A percentile compares a stretch with the other conserved stretches of the same genome.
Conservation (phyloP, 2,888 invertebrate genomes). For the Pollenia angustigena region DNA sequence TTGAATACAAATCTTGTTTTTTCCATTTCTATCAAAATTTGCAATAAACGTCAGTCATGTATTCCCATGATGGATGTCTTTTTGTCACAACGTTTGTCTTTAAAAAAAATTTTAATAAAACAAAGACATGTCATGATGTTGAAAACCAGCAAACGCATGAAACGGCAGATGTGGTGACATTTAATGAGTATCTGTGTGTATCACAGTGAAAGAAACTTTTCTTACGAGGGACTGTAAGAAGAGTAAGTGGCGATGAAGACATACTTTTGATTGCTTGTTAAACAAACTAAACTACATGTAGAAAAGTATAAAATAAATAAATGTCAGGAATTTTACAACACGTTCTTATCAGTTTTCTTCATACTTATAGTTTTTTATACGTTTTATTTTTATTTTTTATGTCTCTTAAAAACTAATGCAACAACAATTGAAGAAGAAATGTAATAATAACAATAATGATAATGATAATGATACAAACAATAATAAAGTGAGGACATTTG, state of each 20-base stretch:
- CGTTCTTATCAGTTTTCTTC: constrained; percentile 61
- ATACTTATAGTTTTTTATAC: constrained; percentile 35
- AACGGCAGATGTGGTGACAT: not conserved
- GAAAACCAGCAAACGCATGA: not conserved
- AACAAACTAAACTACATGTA: constrained; percentile 59
- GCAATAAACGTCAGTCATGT: not conserved
- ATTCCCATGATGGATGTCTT: not conserved
- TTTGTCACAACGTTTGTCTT: constrained; percentile 9
- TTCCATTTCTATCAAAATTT: too few relatives aligned
- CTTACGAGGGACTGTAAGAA: not conserved
- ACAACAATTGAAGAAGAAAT: constrained; percentile 53
- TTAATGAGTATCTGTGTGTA: not conserved
- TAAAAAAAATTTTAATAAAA: not conserved
- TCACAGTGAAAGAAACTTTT: not conserved
- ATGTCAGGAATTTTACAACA: constrained; percentile 65
- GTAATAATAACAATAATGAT: constrained; percentile 37
- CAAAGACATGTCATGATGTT: constrained; percentile 30
- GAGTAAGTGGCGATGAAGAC: constrained; percentile 17
- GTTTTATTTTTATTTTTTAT: constrained; percentile 9
- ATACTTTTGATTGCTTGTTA: constrained; percentile 68
- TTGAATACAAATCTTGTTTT: too few relatives aligned
- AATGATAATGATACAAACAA: constrained; percentile 38
- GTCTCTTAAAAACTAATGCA: constrained; percentile 48
- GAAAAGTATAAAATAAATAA: constrained; percentile 64
- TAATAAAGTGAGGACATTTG: constrained; percentile 58